Evolutionary conservation across 2,113 vertebrate species (phyloP), one percentile per base, ranked within the genome.

Genomic region (Megaptera novaeangliae): DNA sequence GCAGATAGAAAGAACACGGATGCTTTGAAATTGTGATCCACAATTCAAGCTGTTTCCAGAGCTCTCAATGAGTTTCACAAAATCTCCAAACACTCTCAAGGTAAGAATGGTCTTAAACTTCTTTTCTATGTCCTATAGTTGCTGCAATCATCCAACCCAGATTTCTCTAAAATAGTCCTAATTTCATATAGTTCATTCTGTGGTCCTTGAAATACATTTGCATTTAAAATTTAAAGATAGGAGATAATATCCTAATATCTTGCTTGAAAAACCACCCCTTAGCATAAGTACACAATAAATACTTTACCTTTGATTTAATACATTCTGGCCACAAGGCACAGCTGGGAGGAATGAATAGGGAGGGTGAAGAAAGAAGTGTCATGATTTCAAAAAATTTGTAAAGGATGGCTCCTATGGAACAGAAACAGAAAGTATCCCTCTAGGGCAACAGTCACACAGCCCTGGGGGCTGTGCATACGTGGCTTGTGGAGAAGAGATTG

Each of bases 161-260:
- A 81, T 23, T 25, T 89, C 15, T 92, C 31, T 39, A 97, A 94
- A 41, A 85, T 6, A 46, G 29, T 59, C 61, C 59, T 95, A 49
- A 85, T 31, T 71, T 64, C 46, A 81, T 59, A 46, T 17, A 64
- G 27, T 87, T 29, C 14, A 61, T 81, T 57, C 71, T 64, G 27
- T 75, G 82, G 49, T 75, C 39, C 44, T 89, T 23, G 31, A 49
- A 66, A 64, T 46, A 63, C 1, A 94, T 59, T 61, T 71, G 2
- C 20, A 87, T 68, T 80, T 66, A 83, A 94, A 83, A 90, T 15
- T 8, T 55, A 64, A 21, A 88, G 36, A 80, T 5, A 72, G 44
- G 27, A 92, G 55, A 81, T 15, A 36, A 29, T 78, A 31, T 29
- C 20, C 41, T 49, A 34, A 18, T 39, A 41, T 21, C 44, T 69